Percentiles rank a stretch among this genome's conserved stretches.
Conservation (phyloP, 92 coral and sea anemone genomes). For the Zoanthus sansibaricus region DNA sequence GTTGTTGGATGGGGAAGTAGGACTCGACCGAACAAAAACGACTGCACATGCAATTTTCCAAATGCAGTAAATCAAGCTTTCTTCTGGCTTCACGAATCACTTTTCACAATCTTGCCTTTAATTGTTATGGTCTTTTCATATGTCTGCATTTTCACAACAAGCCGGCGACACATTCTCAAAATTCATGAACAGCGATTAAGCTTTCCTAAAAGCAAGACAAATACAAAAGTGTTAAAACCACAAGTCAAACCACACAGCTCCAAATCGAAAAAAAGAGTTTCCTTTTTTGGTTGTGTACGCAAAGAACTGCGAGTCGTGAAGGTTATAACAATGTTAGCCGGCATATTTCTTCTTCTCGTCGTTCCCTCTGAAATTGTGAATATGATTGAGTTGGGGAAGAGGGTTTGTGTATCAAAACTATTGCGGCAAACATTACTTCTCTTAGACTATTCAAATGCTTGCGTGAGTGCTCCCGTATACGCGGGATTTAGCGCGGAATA, state of each 20-base stretch:
- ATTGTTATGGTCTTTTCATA: constrained; percentile 28
- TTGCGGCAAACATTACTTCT: constrained; percentile 14
- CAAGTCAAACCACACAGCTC: neutral
- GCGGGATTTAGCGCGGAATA: constrained; percentile 43
- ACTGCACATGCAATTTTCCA: constrained; percentile 18
- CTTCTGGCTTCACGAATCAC: constrained; percentile 41
- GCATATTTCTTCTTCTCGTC: constrained; percentile 28
- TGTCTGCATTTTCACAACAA: constrained; percentile 31
- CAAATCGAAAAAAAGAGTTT: constrained; percentile 31
- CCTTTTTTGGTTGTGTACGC: constrained; percentile 36
- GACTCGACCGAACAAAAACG: neutral
- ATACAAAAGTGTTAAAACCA: neutral
- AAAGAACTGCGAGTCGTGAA: constrained; percentile 37
- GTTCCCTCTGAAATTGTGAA: constrained; percentile 37
- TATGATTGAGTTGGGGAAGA: constrained; percentile 31
- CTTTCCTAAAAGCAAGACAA: constrained; percentile 8
- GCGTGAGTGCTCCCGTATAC: constrained; percentile 29
- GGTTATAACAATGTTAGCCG: constrained; percentile 40
- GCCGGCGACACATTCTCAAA: constrained; percentile 47
- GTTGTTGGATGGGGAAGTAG: constrained; percentile 27
- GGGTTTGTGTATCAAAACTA: constrained; percentile 15
- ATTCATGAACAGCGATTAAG: constrained; percentile 44
- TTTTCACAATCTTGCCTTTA: constrained; percentile 19
- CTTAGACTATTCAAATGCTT: constrained; percentile 34
- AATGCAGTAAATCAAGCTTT: constrained; percentile 15